Evolutionary conservation across 2,113 vertebrate genomes (phyloP).

Genomic region (Murina feae): DNA sequence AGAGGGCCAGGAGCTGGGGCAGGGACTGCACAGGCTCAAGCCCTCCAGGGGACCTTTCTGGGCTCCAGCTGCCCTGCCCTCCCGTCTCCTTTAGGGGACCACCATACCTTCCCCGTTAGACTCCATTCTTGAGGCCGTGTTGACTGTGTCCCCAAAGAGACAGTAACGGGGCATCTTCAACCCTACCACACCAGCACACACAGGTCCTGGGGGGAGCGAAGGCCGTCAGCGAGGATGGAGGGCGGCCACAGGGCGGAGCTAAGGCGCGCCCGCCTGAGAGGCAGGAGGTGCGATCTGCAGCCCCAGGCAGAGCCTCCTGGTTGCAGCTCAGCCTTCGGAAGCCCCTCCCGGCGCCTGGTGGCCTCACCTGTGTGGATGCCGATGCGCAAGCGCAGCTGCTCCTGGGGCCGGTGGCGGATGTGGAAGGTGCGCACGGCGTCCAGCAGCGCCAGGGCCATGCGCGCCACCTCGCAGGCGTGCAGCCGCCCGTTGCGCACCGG

Average conservation of each 20-base stretch:
- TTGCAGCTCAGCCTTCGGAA: not conserved
- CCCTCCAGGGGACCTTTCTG: not conserved
- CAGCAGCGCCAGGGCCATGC: conserved; percentile 92
- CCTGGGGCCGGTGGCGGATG: conserved; percentile 88
- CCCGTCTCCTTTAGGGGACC: not conserved
- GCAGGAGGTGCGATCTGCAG: not conserved
- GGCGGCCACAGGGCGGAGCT: not conserved
- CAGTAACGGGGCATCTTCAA: conserved; percentile 96
- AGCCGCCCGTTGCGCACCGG: conserved; percentile 90
- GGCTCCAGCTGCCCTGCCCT: not conserved
- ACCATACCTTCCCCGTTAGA: conserved; percentile 89
- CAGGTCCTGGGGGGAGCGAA: conserved; percentile 81
- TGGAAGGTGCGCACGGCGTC: conserved; percentile 90
- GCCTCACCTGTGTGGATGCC: conserved; percentile 90
- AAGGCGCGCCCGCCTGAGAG: not conserved
- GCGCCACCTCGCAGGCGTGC: conserved; percentile 88
- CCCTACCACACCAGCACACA: conserved; percentile 92
- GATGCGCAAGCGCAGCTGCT: conserved; percentile 89
- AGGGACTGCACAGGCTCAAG: not conserved
- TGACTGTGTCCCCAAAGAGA: conserved; percentile 94
- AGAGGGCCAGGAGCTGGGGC: not conserved
- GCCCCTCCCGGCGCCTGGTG: rapidly evolving
- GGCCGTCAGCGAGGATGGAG: not conserved
- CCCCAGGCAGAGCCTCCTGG: not conserved
- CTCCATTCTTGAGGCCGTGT: conserved; percentile 95